These are phyloP conservation scores for Lepilemur septentrionalis DNA, from an alignment of 2,797 vertebrate genomes.

Conservation along the genomic window DNA sequence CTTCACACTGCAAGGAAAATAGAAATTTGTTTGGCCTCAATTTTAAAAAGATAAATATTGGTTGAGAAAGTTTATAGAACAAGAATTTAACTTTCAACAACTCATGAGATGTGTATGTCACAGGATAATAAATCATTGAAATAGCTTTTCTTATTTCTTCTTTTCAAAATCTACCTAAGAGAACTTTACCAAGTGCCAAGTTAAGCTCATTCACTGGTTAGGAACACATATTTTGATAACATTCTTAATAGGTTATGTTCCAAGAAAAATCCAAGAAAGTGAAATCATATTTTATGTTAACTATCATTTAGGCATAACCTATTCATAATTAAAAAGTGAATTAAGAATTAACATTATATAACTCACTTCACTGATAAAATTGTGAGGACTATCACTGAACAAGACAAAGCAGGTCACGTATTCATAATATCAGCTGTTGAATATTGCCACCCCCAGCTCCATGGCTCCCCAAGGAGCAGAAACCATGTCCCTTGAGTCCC, in stretches of 20 bases:
- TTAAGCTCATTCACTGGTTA: background rate
- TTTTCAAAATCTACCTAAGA: background rate
- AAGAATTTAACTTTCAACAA: background rate
- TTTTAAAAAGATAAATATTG: background rate
- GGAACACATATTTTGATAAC: background rate
- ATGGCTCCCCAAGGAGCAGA: background rate
- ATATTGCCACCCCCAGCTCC: background rate
- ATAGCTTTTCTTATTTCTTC: background rate
- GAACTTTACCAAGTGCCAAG: background rate
- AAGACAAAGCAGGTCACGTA: background rate
- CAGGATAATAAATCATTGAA: background rate
- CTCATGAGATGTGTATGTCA: background rate
- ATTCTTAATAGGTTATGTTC: background rate
- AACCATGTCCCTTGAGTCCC: background rate
- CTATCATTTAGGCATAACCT: background rate
- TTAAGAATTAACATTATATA: background rate
- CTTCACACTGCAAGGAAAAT: background rate
- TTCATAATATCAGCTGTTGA: background rate
- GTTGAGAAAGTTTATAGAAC: background rate
- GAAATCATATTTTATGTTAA: conserved; percentile 18
- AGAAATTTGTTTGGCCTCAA: background rate
- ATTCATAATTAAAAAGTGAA: background rate
- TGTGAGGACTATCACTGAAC: background rate
- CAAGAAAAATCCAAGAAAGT: background rate
- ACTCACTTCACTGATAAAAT: background rate